phyloP scores from a whole-genome alignment of 2,888 invertebrate genomes.

The Pogonocherus hispidulus region DNA sequence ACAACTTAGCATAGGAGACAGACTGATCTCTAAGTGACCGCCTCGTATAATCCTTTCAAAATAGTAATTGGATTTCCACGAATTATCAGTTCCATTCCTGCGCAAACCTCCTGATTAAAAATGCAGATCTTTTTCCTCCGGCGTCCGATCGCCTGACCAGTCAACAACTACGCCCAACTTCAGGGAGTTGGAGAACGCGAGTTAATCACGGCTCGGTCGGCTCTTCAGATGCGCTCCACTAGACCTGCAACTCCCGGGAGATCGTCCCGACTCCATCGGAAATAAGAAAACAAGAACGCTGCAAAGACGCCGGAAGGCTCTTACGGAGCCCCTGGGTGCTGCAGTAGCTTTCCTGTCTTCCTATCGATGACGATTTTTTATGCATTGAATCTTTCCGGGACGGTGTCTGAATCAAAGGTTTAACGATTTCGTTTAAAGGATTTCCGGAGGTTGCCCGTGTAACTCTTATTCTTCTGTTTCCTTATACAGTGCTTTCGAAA shows the following conservation, averaged over 20 bases:
- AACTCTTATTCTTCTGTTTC: not conserved
- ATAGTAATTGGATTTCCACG: no score
- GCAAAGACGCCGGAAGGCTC: slow-evolving; percentile 35
- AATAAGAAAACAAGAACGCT: slow-evolving; percentile 35
- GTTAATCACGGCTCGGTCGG: slow-evolving; percentile 47
- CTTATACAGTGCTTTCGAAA: no score
- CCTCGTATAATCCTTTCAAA: no score
- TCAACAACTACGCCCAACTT: slow-evolving; percentile 1
- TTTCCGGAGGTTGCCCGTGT: not conserved
- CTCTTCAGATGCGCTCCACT: slow-evolving; percentile 45
- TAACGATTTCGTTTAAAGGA: not conserved
- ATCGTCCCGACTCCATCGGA: slow-evolving; percentile 26
- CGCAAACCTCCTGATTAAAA: no score
- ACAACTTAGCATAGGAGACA: no score
- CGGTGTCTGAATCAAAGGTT: not conserved
- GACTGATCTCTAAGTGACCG: no score
- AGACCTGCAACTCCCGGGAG: slow-evolving; percentile 42
- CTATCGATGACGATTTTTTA: slow-evolving; percentile 32
- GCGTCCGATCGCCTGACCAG: no score
- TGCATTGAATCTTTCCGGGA: slow-evolving; percentile 15
- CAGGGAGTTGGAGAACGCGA: slow-evolving; percentile 42
- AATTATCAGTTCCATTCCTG: no score
- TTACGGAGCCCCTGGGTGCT: slow-evolving; percentile 33
- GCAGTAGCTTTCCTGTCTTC: slow-evolving; percentile 18
- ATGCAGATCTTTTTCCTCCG: slow-evolving; percentile 10